Conservation (phyloP, 1,140 invertebrate species). For the Pteromalus puparum region DNA sequence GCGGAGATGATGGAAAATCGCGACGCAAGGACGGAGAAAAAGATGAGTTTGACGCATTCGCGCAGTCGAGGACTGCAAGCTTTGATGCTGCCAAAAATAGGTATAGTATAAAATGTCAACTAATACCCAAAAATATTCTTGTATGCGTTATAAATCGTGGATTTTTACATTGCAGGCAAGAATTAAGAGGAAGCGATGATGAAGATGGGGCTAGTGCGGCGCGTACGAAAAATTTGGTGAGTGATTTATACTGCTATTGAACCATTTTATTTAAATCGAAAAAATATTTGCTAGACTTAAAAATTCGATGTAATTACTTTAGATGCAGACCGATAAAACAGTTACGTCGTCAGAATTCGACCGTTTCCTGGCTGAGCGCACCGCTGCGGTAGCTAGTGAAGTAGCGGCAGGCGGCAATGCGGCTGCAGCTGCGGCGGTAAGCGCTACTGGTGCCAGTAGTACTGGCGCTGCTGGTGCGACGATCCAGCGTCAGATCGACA, state of each 20-base stretch:
- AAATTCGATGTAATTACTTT: constrained; percentile 29
- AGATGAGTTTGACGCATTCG: constrained; percentile 94
- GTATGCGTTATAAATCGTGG: not conserved
- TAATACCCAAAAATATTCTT: constrained; percentile 9
- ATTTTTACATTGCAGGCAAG: constrained; percentile 43
- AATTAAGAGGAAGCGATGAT: constrained; percentile 31
- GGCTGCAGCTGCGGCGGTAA: constrained; percentile 72
- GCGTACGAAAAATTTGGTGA: constrained; percentile 42
- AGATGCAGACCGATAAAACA: constrained; percentile 74
- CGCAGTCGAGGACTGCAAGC: constrained; percentile 87
- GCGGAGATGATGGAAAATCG: constrained; percentile 56
- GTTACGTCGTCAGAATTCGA: constrained; percentile 94
- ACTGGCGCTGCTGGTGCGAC: constrained; percentile 61
- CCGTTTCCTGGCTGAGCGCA: constrained; percentile 91
- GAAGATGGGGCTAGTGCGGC: constrained; percentile 18
- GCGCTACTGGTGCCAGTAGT: constrained; percentile 58
- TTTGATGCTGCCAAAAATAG: constrained; percentile 83
- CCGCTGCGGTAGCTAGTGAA: constrained; percentile 84
- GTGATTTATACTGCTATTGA: not conserved
- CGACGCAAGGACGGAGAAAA: constrained; percentile 72
- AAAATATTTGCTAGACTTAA: not conserved
- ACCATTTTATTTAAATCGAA: not conserved
- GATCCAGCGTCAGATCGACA: constrained; percentile 69
- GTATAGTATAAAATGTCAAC: constrained; percentile 67
- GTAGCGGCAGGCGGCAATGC: constrained; percentile 21